Evolutionary conservation across 2,797 vertebrate genomes (phyloP), one percentile per base, ranked within the genome.

Genomic region (Gallinago solitaria): DNA sequence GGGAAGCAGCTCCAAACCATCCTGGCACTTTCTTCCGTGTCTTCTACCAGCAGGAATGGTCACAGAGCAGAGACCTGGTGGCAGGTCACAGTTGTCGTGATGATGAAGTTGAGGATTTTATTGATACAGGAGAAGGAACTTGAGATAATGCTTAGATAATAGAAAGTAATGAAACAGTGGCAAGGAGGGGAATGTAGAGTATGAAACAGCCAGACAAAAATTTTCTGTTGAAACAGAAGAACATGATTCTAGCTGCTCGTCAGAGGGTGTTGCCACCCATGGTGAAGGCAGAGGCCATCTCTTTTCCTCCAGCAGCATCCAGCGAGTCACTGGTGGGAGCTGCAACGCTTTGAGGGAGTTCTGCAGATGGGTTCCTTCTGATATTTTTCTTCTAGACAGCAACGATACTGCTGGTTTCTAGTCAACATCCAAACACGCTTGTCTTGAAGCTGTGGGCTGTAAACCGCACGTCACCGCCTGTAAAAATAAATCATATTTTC

Each of bases 201-300:
- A 4, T 28, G 68, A 30, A 56, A 39, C 41, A 1, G 0, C 3
- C 21, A 61, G 24, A 51, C 12, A 6, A 27, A 0, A 7, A 32
- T 32, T 70, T 39, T 9, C 54, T 39, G 45, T 33, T 27, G 63
- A 30, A 16, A 1, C 3, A 41, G 20, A 7, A 17, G 5, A 21
- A 30, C 0, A 0, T 6, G 24, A 16, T 28, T 28, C 6, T 37
- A 8, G 21, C 12, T 54, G 20, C 20, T 27, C 45, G 1, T 28
- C 48, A 17, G 79, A 37, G 76, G 33, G 35, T 48, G 57, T 23
- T 60, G 35, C 32, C 7, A 10, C 12, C 0, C 3, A 1, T 28
- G 39, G 12, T 8, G 27, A 50, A 14, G 30, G 5, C 12, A 5
- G 6, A 23, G 6, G 8, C 12, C 11, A 12, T 57, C 16, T 28